Base-by-base conservation (phyloP, 2,888 invertebrate genomes). In the Apamea anceps region DNA sequence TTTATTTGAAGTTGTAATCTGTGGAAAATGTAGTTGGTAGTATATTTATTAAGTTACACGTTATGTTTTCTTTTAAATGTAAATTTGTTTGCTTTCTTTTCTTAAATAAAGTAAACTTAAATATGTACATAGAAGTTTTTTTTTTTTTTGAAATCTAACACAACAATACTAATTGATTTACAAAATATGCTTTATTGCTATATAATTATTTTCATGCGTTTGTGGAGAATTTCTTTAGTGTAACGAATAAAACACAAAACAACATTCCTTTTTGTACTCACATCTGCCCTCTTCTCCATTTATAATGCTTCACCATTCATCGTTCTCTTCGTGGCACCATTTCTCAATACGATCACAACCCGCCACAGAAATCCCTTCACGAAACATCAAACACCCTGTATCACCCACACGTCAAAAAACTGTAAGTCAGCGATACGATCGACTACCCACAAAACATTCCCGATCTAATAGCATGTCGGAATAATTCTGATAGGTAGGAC, bases 381-480 rank as follows among this genome's bases (percentile, higher is more conserved):
- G 4, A 68, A 72, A 42, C 60, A 60, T 65, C 57, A 42, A 48
- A 73, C 86, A 77, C 1, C 25, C 77, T 67, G 48, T 84, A 82
- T 54, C 71, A 68, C n/a, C 21, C 32, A 10, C 63, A 79, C 45
- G 70, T 85, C 84, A 84, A 76, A 83, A 85, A 85, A 79, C 60
- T 70, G 84, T 83, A 75, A 76, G 84, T 84, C 75, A 86, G 75
- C 72, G 60, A 75, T 75, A 63, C 73, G 71, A 76, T 79, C 80
- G 63, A 82, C 60, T 78, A 54, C 62, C 82, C 68, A 62, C 73
- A 74, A 75, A 75, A 83, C 76, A 83, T 86, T 67, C 63, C 63
- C 75, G 51, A 71, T 84, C 81, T 85, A 85, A 87, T 80, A 77
- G 81, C 78, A 75, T 81, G 77, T 86, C 72, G 32, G 66, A 83